These are phyloP conservation scores for Bombus impatiens DNA, from an alignment of 1,140 invertebrate genomes.

Conservation along the genomic window DNA sequence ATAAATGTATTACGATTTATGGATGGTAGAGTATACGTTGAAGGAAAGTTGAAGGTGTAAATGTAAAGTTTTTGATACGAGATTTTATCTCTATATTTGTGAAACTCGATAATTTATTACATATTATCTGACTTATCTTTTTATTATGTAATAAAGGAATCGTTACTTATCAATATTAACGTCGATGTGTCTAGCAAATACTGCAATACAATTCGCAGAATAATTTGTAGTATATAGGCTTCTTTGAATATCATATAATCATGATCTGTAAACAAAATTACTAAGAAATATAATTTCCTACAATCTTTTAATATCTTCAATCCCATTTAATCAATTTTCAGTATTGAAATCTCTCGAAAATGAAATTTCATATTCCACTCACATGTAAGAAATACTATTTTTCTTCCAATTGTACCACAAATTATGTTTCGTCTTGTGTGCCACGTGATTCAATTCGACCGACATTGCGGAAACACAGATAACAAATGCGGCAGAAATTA, in stretches of 20 bases:
- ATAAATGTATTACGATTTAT: no score
- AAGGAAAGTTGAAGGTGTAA: not conserved
- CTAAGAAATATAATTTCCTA: not conserved
- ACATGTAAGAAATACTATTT: not conserved
- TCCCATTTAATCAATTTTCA: not conserved
- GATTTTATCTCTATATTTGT: not conserved
- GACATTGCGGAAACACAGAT: not conserved
- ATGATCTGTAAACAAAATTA: not conserved
- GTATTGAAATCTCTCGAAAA: not conserved
- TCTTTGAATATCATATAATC: no score
- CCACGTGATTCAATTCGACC: not conserved
- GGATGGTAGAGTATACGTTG: no score
- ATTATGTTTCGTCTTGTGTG: not conserved
- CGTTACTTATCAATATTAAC: not conserved
- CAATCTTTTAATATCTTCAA: not conserved
- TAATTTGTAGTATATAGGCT: not conserved
- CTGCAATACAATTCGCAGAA: not conserved
- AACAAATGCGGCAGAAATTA: not conserved
- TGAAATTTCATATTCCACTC: not conserved
- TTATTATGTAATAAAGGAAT: not conserved
- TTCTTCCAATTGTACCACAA: slow-evolving; percentile 8
- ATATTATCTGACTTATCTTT: not conserved
- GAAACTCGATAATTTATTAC: not conserved
- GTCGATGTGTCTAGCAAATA: not conserved
- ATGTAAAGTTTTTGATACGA: not conserved